phyloP scores from a whole-genome alignment of 64 coral and sea anemone species.

The Montipora foliosa region DNA sequence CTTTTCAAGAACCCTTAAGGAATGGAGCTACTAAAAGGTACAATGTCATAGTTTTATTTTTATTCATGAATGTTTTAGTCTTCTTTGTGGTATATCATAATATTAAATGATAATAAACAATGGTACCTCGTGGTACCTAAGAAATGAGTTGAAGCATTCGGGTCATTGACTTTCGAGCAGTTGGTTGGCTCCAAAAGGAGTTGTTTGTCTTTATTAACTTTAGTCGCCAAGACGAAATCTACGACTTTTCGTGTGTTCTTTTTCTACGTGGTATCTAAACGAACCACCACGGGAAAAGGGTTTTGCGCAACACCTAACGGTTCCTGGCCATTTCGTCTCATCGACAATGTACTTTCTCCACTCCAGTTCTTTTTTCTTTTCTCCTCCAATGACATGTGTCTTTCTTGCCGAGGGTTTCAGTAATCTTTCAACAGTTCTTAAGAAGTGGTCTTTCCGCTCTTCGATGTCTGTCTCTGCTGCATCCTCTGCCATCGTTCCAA shows the following conservation, averaged over 20 bases:
- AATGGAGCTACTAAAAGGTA: no score
- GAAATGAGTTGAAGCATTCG: conserved; percentile 27
- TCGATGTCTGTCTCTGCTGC: conserved; percentile 69
- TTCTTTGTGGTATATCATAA: no score
- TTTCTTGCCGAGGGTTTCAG: conserved; percentile 69
- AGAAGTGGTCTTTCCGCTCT: conserved; percentile 68
- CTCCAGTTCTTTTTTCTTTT: conserved; percentile 65
- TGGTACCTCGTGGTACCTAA: conserved; percentile 58
- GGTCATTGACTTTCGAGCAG: no score
- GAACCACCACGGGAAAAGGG: conserved; percentile 60
- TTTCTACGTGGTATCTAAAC: conserved; percentile 72
- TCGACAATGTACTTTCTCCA: conserved; percentile 66
- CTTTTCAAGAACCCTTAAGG: no score
- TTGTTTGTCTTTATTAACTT: no score
- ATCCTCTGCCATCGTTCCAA: conserved; percentile 79
- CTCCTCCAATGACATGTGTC: conserved; percentile 64
- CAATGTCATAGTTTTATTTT: no score
- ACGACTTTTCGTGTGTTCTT: conserved; percentile 57
- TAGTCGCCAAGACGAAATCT: conserved; percentile 42
- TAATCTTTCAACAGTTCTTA: conserved; percentile 75
- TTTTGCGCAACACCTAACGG: conserved; percentile 68
- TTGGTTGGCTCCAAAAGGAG: no score
- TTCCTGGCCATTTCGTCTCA: conserved; percentile 74
- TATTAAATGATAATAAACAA: not conserved
- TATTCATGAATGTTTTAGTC: no score